Conservation (phyloP, 2,113 vertebrate genomes). For the Callionymus lyra region DNA sequence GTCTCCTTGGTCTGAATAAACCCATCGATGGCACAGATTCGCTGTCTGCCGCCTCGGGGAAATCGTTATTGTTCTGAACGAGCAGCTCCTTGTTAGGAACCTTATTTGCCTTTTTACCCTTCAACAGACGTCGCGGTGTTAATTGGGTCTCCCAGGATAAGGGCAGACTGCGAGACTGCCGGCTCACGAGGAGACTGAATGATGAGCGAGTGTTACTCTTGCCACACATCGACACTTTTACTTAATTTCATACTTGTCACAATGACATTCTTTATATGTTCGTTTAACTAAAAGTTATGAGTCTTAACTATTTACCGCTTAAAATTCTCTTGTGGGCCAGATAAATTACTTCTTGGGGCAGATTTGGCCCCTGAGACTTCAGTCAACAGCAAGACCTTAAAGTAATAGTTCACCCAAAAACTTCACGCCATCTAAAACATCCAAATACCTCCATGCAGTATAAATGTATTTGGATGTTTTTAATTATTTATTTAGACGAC, state of each 20-base stretch:
- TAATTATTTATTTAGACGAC: too few species aligned
- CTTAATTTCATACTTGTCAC: constrained; percentile 12
- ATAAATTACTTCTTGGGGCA: too few species aligned
- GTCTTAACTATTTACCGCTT: too few species aligned
- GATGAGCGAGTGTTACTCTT: constrained; percentile 18
- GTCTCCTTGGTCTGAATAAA: constrained; percentile 19
- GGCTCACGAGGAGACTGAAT: constrained; percentile 29
- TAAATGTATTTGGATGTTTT: too few species aligned
- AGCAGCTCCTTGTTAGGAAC: constrained; percentile 42
- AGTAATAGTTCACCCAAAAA: too few species aligned
- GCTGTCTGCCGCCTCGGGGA: constrained; percentile 29
- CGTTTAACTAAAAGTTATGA: too few species aligned
- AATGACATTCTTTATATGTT: too few species aligned
- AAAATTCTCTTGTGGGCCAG: too few species aligned
- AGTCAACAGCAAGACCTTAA: too few species aligned
- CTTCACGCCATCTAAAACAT: too few species aligned
- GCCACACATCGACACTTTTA: background rate
- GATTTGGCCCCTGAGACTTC: too few species aligned
- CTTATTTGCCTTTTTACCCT: constrained; percentile 49
- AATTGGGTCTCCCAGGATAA: constrained; percentile 55
- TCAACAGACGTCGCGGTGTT: constrained; percentile 45
- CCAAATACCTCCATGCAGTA: too few species aligned
- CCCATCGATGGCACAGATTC: constrained; percentile 1
- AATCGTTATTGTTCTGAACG: constrained; percentile 31
- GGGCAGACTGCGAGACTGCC: constrained; percentile 38